phyloP scores from a whole-genome alignment of 2,113 vertebrate genomes.

The Phyllopteryx taeniolatus region DNA sequence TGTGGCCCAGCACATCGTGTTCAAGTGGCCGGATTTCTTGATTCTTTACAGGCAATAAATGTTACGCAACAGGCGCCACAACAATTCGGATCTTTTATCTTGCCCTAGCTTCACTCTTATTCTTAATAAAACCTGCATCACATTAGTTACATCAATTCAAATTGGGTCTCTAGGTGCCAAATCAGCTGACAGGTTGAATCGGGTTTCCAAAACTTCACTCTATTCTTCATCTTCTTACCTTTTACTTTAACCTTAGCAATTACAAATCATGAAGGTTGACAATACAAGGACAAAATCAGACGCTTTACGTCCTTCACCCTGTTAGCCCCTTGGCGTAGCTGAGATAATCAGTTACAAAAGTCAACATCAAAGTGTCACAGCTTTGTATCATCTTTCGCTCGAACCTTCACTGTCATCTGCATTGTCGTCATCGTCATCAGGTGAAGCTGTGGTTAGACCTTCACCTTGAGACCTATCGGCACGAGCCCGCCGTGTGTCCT shows the following conservation, averaged over 20 bases:
- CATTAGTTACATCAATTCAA: constrained; percentile 23
- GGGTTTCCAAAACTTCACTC: neutral
- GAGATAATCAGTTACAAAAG: constrained; percentile 15
- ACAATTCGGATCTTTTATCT: constrained; percentile 54
- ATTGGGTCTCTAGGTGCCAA: constrained; percentile 25
- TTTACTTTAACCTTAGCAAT: constrained; percentile 1
- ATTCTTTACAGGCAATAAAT: constrained; percentile 59
- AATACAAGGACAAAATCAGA: neutral
- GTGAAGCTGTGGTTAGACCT: constrained; percentile 87
- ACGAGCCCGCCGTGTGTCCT: constrained; percentile 82
- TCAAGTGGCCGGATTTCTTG: constrained; percentile 52
- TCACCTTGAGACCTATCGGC: constrained; percentile 92
- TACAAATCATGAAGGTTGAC: constrained; percentile 2
- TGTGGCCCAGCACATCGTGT: constrained; percentile 44
- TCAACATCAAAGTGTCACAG: constrained; percentile 7
- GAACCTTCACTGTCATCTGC: constrained; percentile 96
- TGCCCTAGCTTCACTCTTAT: constrained; percentile 16
- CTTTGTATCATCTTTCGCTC: constrained; percentile 30
- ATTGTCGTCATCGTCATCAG: constrained; percentile 93
- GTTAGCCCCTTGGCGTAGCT: neutral
- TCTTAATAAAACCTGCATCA: constrained; percentile 51
- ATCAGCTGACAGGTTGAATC: constrained; percentile 13
- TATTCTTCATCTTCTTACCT: neutral
- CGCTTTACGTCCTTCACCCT: constrained; percentile 1
- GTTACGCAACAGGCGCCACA: constrained; percentile 58